Evolutionary conservation across 64 coral and sea anemone genomes (phyloP).

Genomic region (Montipora cactus): DNA sequence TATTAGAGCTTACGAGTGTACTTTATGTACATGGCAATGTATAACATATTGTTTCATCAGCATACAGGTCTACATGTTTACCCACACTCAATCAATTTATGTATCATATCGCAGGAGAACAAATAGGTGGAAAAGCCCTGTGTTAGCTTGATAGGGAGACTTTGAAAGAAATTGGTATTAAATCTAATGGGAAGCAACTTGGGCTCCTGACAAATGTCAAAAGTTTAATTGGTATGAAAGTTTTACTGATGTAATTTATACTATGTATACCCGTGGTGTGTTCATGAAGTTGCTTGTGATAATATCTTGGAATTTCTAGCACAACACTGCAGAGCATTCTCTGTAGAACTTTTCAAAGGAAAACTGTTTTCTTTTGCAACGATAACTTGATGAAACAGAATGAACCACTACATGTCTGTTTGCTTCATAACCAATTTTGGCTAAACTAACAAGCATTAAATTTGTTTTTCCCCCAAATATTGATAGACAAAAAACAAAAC

Average conservation of each 20-base stretch:
- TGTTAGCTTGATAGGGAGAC: constrained; percentile 36
- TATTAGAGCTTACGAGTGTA: constrained; percentile 11
- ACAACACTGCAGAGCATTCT: not conserved
- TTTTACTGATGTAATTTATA: constrained; percentile 9
- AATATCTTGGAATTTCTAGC: constrained; percentile 6
- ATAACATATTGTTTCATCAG: not conserved
- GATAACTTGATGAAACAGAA: not conserved
- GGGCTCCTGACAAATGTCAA: constrained; percentile 28
- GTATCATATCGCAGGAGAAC: constrained; percentile 16
- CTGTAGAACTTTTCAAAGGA: constrained; percentile 21
- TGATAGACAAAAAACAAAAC: constrained; percentile 29
- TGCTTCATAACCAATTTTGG: constrained; percentile 30
- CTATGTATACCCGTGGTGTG: constrained; percentile 5
- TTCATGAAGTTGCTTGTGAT: constrained; percentile 25
- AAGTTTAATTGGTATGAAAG: constrained; percentile 33
- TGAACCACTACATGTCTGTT: constrained; percentile 17
- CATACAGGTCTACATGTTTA: constrained; percentile 15
- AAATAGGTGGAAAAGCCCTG: constrained; percentile 18
- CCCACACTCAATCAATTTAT: not conserved
- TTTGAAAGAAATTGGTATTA: constrained; percentile 25
- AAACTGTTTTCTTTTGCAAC: constrained; percentile 1
- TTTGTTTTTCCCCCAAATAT: constrained; percentile 12
- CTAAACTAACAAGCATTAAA: constrained; percentile 28
- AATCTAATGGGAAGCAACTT: constrained; percentile 32
- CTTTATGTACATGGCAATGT: constrained; percentile 34